Evolutionary conservation across 2,797 vertebrate genomes (phyloP), one percentile per base, ranked within the genome.

Genomic region (Myiotriccus ornatus): DNA sequence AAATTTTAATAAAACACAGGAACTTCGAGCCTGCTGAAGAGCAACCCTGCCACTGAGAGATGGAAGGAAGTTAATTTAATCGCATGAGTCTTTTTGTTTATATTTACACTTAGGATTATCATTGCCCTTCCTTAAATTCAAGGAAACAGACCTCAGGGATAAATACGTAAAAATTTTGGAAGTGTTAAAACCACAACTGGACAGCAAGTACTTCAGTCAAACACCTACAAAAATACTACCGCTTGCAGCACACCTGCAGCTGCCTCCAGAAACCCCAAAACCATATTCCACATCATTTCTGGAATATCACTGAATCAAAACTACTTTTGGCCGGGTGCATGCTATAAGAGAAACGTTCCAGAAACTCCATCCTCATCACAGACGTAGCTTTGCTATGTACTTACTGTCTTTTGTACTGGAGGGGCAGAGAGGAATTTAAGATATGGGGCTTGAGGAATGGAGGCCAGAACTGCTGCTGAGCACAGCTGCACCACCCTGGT

Each of bases 31-130:
- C 62, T 68, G 37, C 12, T 32, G 46, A 92, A 53, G 24, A 55
- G 20, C 18, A 19, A 2, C 21, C 28, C 30, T 2, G 1, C 9
- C 59, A 34, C 16, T 16, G 27, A 84, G n/a, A 84, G 12, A 49
- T 8, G 21, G 14, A 80, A 3, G 23, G 77, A 84, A 18, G 23
- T 52, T 14, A 20, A 79, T 34, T 60, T 47, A 49, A 82, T 23
- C 3, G 1, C 3, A 9, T 7, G 0, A 62, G 5, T 43, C 6
- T 30, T 67, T 56, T 57, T 39, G 43, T 35, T 75, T n/a, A 30
- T 21, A 43, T 80, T 86, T 49, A 52, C 19, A 57, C 44, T 86
- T 41, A 71, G 0, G 0, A 34, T 34, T 32, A 55, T 10, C 28
- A 14, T 2, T 23, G 7, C 21, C 49, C 37, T 52, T 49, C 37